Evolutionary conservation across 1,140 invertebrate species (phyloP).

Genomic region (Drosophila busckii): DNA sequence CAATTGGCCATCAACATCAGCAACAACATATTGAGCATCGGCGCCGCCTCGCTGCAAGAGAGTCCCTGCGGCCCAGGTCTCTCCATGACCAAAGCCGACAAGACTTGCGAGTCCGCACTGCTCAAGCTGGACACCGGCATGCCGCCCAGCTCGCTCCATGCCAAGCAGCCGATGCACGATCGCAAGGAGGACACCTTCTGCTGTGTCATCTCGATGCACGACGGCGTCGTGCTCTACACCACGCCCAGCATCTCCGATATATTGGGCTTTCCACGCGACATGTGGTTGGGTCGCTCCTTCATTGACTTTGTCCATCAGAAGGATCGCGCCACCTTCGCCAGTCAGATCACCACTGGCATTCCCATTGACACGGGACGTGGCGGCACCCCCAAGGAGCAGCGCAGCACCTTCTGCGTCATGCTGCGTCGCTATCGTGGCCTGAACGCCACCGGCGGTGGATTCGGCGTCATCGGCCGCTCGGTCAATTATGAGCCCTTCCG

Average conservation of each 20-base stretch:
- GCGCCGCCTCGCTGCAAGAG: no score
- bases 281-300: slow-evolving; percentile 91
- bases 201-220: slow-evolving; percentile 89
- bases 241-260: slow-evolving; percentile 84
- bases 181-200: slow-evolving; percentile 85
- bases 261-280: slow-evolving; percentile 90
- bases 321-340: slow-evolving; percentile 83
- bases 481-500: slow-evolving; percentile 87
- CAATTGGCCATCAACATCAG: no score
- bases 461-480: slow-evolving; percentile 82
- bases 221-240: slow-evolving; percentile 89
- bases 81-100: slow-evolving; percentile 60
- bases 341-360: slow-evolving; percentile 81
- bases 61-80: no score
- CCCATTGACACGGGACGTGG: slow-evolving; percentile 79
- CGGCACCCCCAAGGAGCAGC: slow-evolving; percentile 54
- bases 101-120: slow-evolving; percentile 39
- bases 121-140: slow-evolving; percentile 56
- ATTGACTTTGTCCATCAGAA: slow-evolving; percentile 91
- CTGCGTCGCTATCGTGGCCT: slow-evolving; percentile 80
- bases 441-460: slow-evolving; percentile 81
- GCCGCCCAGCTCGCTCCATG: background rate
- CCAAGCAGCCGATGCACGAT: slow-evolving; percentile 18
- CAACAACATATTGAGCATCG: no score
- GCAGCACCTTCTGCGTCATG: slow-evolving; percentile 70